Evolutionary conservation across 2,888 invertebrate genomes (phyloP), one percentile per base, ranked within the genome.

Genomic region (Hypomecis atomaria): DNA sequence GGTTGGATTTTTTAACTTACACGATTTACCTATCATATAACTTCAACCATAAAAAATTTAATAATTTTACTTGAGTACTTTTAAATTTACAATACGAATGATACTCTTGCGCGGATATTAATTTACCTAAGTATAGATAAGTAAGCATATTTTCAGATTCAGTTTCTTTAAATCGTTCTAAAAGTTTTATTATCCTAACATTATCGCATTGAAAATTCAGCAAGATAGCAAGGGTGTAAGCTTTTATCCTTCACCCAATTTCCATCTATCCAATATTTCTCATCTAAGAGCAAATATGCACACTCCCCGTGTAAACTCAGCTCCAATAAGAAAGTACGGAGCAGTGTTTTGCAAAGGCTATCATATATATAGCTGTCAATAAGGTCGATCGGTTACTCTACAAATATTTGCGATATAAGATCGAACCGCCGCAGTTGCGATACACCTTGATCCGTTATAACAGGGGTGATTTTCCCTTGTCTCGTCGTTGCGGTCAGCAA

Each of bases 371-470:
- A 71, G 78, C 83, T 81, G 82, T 82, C 85, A 85, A 84, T 85
- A 84, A 83, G 82, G 85, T 78, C 81, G 84, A 86, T 88, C 85
- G 82, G 85, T 85, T 84, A 78, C 86, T 83, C 75, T 70, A 74
- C 86, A 87, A 89, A 90, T 89, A 88, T 89, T 89, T 86, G 84
- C 81, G 74, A 72, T 78, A 77, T 81, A 78, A 83, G 82, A 85
- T 81, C 71, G 81, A 82, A 79, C 57, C 33, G 40, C 38, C 23
- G 13, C 42, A 50, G 36, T 9, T n/a, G 45, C 40, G 40, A 49
- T 58, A 65, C 53, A 71, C 71, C 60, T 65, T 68, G 62, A 57
- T 37, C 50, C 66, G 40, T 54, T 50, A 54, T 34, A 57, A 65
- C 62, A 72, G 64, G 67, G 64, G 60, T 60, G 59, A 64, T 54